phyloP scores from a whole-genome alignment of 2,797 vertebrate genomes.

The Odontamblyopus lacepedii region DNA sequence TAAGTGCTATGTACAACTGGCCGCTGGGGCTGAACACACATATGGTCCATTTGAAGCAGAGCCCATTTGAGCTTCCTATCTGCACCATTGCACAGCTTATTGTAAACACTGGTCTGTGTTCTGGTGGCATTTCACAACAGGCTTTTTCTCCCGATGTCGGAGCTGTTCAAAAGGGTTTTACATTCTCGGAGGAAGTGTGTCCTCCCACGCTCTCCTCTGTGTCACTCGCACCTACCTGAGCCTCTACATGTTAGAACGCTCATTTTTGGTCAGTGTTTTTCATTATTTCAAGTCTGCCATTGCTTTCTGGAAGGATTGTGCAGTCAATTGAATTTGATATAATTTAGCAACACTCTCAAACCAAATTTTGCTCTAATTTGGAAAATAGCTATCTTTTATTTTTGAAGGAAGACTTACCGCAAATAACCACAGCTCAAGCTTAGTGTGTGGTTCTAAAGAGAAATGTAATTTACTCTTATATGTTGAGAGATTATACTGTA shows the following conservation, averaged over 20 bases:
- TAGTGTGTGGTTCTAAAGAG: not conserved
- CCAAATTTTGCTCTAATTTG: not conserved
- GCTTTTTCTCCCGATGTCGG: constrained; percentile 50
- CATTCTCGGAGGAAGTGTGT: constrained; percentile 77
- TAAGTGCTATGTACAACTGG: constrained; percentile 26
- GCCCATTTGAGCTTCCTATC: constrained; percentile 42
- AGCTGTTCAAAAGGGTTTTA: constrained; percentile 71
- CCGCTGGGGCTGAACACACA: constrained; percentile 20
- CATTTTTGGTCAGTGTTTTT: constrained; percentile 19
- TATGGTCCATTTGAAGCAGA: constrained; percentile 42
- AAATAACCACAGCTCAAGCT: not conserved
- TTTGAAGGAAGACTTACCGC: not conserved
- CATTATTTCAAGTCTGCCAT: not conserved
- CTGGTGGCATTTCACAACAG: constrained; percentile 74
- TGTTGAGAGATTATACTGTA: not conserved
- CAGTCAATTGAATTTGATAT: not conserved
- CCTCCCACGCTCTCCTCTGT: constrained; percentile 72
- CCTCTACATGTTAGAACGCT: constrained; percentile 46
- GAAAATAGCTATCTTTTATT: not conserved
- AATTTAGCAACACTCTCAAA: not conserved
- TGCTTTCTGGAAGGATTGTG: not conserved
- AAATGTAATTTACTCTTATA: no score
- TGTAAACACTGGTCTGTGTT: constrained; percentile 58
- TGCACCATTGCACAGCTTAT: constrained; percentile 42
- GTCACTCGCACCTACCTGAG: constrained; percentile 53